Evolutionary conservation across 2,888 invertebrate species (phyloP), one percentile per base, ranked within the genome.

Genomic region (Eupithecia subumbrata): DNA sequence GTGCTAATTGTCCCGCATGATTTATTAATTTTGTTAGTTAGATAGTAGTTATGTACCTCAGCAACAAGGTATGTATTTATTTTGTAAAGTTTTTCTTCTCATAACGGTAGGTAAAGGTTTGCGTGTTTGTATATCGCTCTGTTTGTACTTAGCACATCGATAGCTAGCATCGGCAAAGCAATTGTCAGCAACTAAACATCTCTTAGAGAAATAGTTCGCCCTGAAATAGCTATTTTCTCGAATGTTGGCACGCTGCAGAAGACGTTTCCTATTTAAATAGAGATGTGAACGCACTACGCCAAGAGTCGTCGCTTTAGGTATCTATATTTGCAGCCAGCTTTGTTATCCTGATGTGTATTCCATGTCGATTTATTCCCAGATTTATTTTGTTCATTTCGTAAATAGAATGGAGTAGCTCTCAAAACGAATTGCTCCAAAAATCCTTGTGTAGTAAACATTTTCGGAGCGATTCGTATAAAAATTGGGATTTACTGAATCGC

Each of bases 221-320:
- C 56, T 37, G 60, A 43, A 69, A 66, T 72, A 70, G 66, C 76
- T 69, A 75, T 75, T 72, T 69, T 45, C 43, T 63, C 72, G 70
- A 34, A 68, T 70, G 73, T 68, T 71, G 71, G 72, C 72, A 69
- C 64, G 25, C n/a, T 71, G 72, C 66, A 11, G 56, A 34, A 71
- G 71, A 76, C 73, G 71, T 63, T 48, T 73, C 48, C 73, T 70
- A 71, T 73, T 71, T 71, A 71, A 69, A 76, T 68, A 73, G 60
- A 76, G 70, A 67, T 73, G 66, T 63, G 67, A 45, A 60, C 25
- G 43, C 72, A 56, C 72, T 63, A 18, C 37, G 72, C 48, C 52
- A 34, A 52, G 25, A 64, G 18, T 43, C 43, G 37, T 37, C n/a
- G 52, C 56, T 22, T 56, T 56, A 56, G 56, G 56, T 22, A 56